These are phyloP conservation scores for Notamacropus eugenii DNA, from an alignment of 2,797 vertebrate genomes.

Conservation along the genomic window DNA sequence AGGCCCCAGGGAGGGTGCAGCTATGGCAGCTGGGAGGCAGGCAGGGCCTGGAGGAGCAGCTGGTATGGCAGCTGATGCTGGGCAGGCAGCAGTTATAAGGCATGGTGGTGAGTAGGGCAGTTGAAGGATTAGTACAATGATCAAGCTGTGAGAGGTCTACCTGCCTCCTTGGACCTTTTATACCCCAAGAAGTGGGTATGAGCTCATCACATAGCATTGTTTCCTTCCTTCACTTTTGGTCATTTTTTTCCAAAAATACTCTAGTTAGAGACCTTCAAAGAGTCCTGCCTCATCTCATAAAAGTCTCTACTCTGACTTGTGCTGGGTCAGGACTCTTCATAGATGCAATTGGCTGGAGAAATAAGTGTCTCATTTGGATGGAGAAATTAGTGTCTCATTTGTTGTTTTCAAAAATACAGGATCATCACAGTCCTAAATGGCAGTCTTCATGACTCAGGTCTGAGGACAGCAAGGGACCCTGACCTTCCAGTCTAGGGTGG, in stretches of 20 bases:
- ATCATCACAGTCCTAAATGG: constrained; percentile 52
- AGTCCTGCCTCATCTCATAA: constrained; percentile 76
- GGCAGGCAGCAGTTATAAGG: constrained; percentile 51
- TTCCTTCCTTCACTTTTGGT: constrained; percentile 64
- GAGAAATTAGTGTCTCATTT: constrained; percentile 69
- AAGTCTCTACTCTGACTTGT: constrained; percentile 72
- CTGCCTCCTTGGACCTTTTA: constrained; percentile 69
- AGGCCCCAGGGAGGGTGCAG: constrained; percentile 61
- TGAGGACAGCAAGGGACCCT: background rate
- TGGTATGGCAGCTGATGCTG: constrained; percentile 55
- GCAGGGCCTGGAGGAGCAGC: constrained; percentile 57
- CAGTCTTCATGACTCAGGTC: constrained; percentile 70
- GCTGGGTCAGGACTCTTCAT: constrained; percentile 65
- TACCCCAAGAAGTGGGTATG: constrained; percentile 70
- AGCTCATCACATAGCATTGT: constrained; percentile 48
- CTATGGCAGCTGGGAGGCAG: constrained; percentile 57
- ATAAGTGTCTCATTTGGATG: constrained; percentile 67
- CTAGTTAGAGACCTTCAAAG: constrained; percentile 67
- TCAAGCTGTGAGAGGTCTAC: constrained; percentile 58
- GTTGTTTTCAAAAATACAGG: constrained; percentile 68
- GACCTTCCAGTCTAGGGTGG: background rate
- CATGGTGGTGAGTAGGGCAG: constrained; percentile 59
- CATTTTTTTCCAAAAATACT: constrained; percentile 78
- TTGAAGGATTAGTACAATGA: constrained; percentile 39
- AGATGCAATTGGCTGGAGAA: constrained; percentile 50